phyloP scores from a whole-genome alignment of 2,797 vertebrate species.

The Alauda arvensis region DNA sequence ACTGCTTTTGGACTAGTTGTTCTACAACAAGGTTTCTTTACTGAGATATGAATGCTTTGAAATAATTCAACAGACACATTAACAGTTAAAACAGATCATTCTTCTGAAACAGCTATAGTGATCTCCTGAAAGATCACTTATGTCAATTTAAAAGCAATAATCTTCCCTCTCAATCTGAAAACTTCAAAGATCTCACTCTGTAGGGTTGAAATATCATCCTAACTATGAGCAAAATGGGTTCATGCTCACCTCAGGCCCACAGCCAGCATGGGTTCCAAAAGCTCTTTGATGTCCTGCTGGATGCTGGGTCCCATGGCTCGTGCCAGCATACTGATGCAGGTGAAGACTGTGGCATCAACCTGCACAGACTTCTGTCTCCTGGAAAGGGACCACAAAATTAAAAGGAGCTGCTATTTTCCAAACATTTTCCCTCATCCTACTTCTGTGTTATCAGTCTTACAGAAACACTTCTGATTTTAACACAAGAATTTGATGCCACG shows the following conservation, averaged over 20 bases:
- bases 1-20: not conserved
- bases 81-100: not conserved
- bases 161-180: not conserved
- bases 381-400: not conserved
- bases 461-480: not conserved
- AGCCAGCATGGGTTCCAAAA: slow-evolving; percentile 95
- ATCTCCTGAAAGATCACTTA: not conserved
- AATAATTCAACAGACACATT: not conserved
- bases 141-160: not conserved
- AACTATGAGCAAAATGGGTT: not conserved
- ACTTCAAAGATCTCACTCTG: not conserved
- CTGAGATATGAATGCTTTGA: not conserved
- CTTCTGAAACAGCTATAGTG: not conserved
- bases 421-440: not conserved
- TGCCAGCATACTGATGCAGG: slow-evolving; percentile 97
- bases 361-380: slow-evolving; percentile 97
- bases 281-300: slow-evolving; percentile 96
- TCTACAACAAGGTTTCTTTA: not conserved
- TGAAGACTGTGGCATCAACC: slow-evolving; percentile 97
- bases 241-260: slow-evolving; percentile 89
- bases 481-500: not conserved
- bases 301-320: slow-evolving; percentile 95
- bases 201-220: not conserved
- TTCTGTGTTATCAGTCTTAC: not conserved
- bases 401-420: not conserved